Percentiles rank a stretch among this genome's conserved stretches.
Evolutionary conservation across 2,888 invertebrate genomes (phyloP).

Genomic region (Aspidiotus destructor): DNA sequence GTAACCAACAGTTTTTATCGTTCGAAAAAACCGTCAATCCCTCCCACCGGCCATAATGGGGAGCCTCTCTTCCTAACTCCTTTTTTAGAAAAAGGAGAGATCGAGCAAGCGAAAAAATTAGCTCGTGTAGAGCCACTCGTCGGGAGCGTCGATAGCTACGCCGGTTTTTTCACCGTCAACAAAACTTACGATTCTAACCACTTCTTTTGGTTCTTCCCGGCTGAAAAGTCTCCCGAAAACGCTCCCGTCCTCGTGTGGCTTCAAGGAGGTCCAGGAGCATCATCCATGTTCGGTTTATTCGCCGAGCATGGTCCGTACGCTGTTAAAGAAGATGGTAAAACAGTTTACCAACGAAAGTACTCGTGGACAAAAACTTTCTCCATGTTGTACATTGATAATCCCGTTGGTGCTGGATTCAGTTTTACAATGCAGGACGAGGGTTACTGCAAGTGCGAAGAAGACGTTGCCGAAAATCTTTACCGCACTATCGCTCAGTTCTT

Average conservation of each 20-base stretch:
- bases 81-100: slow-evolving; percentile 16
- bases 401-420: slow-evolving; percentile 86
- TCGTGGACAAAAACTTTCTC: slow-evolving; percentile 72
- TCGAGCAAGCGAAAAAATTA: slow-evolving; percentile 14
- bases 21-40: background rate
- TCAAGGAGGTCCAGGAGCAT: slow-evolving; percentile 75
- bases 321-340: slow-evolving; percentile 41
- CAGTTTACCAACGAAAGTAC: slow-evolving; percentile 53
- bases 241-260: slow-evolving; percentile 68
- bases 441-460: slow-evolving; percentile 65
- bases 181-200: slow-evolving; percentile 46
- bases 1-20: background rate
- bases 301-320: slow-evolving; percentile 71
- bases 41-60: background rate
- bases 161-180: slow-evolving; percentile 56
- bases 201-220: slow-evolving; percentile 48
- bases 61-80: slow-evolving; percentile 20
- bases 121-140: slow-evolving; percentile 23
- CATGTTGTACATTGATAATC: slow-evolving; percentile 83
- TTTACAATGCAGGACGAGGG: slow-evolving; percentile 68
- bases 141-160: slow-evolving; percentile 47
- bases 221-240: slow-evolving; percentile 44
- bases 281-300: slow-evolving; percentile 69
- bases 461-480: slow-evolving; percentile 71
- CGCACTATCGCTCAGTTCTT: slow-evolving; percentile 72